Percentiles rank a stretch among this genome's conserved stretches.
phyloP scores from a whole-genome alignment of 2,113 vertebrate species.

The Eretmochelys imbricata region DNA sequence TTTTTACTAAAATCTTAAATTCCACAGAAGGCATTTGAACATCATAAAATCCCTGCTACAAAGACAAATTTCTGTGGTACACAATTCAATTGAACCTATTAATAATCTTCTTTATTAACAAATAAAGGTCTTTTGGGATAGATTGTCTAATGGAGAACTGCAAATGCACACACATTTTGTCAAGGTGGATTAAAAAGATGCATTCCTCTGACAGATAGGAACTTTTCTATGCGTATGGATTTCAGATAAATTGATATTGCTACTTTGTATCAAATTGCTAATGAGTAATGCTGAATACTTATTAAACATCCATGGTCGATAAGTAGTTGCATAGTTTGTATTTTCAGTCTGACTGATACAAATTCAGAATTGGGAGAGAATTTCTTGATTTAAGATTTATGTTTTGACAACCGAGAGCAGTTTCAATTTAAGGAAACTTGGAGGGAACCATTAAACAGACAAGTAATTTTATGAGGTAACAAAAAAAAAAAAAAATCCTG shows the following conservation, averaged over 20 bases:
- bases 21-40: fast-evolving
- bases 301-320: neutral
- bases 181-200: neutral
- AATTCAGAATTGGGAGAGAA: neutral
- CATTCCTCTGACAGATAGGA: neutral
- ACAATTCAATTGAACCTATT: neutral
- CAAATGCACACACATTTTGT: neutral
- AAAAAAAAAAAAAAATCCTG: neutral
- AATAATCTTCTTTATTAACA: neutral
- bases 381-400: neutral
- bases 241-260: neutral
- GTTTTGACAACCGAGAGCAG: neutral
- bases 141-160: neutral
- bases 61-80: neutral
- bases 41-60: neutral
- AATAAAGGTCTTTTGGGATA: neutral
- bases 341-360: constrained; percentile 12
- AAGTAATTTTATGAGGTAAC: constrained; percentile 22
- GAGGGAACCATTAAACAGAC: neutral
- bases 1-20: neutral
- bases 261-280: neutral
- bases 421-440: constrained; percentile 18
- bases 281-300: neutral
- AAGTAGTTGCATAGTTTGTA: neutral
- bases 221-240: neutral